Conservation (phyloP, 2,888 invertebrate genomes). For the Trachelus tabidus region DNA sequence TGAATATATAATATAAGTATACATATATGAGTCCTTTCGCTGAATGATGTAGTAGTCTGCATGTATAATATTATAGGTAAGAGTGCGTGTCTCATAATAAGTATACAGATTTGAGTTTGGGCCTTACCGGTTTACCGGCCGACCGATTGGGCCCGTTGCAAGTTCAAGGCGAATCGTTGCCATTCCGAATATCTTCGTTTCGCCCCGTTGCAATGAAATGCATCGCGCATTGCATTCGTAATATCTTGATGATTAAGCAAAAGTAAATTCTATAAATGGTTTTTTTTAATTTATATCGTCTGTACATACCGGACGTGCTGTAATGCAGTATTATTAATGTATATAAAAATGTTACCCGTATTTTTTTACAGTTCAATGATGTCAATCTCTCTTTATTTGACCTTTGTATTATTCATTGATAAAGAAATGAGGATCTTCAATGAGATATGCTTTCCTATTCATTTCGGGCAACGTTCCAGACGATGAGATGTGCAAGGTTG, state of each 20-base stretch:
- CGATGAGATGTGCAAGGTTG: not conserved
- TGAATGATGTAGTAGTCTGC: not conserved
- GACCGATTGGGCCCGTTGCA: constrained; percentile 25
- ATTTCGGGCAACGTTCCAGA: not conserved
- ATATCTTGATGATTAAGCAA: not conserved
- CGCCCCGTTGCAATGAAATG: not conserved
- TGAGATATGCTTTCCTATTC: not conserved
- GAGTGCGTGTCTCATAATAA: not conserved
- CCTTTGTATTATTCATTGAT: not conserved
- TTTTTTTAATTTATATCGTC: not conserved
- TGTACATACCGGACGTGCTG: too few relatives aligned
- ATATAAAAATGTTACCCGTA: constrained; percentile 22
- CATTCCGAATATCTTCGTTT: constrained; percentile 48
- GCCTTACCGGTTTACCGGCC: not conserved
- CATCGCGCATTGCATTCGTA: not conserved
- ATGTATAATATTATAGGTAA: not conserved
- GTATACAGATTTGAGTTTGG: not conserved
- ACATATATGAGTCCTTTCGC: not conserved
- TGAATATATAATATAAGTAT: not conserved
- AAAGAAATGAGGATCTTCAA: not conserved
- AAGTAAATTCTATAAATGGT: not conserved
- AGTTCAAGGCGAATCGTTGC: constrained; percentile 62
- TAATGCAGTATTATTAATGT: too few relatives aligned
- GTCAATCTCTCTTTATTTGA: not conserved
- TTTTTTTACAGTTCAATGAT: constrained; percentile 13